Conservation (phyloP, 2,797 vertebrate genomes). For the Sebastes minor region DNA sequence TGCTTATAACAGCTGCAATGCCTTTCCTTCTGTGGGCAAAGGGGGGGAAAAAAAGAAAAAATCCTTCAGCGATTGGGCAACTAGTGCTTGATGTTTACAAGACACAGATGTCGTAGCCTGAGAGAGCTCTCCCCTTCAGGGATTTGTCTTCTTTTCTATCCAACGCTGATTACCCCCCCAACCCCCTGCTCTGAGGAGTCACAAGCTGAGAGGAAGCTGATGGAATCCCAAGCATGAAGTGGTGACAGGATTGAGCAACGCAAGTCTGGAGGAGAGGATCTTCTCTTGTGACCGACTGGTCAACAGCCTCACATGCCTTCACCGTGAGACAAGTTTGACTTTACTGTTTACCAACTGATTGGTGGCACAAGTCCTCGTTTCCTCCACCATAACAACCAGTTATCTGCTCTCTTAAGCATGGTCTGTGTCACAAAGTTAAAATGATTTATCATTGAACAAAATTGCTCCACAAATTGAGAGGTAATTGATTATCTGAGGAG, state of each 20-base stretch:
- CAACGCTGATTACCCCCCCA: slow-evolving; percentile 63
- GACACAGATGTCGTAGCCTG: slow-evolving; percentile 67
- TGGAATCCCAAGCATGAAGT: slow-evolving; percentile 81
- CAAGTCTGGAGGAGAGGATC: slow-evolving; percentile 64
- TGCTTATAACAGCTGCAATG: neutral
- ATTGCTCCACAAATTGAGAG: neutral
- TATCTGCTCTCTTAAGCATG: neutral
- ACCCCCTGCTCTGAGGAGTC: slow-evolving; percentile 50
- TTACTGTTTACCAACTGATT: slow-evolving; percentile 30
- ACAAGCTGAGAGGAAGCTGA: slow-evolving; percentile 76
- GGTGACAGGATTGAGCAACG: slow-evolving; percentile 79
- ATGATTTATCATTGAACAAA: neutral
- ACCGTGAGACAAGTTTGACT: slow-evolving; percentile 56
- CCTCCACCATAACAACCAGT: neutral
- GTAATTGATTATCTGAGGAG: no score
- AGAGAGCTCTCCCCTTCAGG: slow-evolving; percentile 58
- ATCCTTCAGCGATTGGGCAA: slow-evolving; percentile 56
- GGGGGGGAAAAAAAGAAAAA: neutral
- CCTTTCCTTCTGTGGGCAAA: neutral
- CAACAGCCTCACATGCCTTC: slow-evolving; percentile 45
- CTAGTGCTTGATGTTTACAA: slow-evolving; percentile 64
- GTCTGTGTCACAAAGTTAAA: neutral
- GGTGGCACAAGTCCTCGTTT: neutral
- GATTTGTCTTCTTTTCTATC: slow-evolving; percentile 61
- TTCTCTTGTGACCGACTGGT: slow-evolving; percentile 53